phyloP scores from a whole-genome alignment of 2,797 vertebrate species.

The Fratercula arctica region DNA sequence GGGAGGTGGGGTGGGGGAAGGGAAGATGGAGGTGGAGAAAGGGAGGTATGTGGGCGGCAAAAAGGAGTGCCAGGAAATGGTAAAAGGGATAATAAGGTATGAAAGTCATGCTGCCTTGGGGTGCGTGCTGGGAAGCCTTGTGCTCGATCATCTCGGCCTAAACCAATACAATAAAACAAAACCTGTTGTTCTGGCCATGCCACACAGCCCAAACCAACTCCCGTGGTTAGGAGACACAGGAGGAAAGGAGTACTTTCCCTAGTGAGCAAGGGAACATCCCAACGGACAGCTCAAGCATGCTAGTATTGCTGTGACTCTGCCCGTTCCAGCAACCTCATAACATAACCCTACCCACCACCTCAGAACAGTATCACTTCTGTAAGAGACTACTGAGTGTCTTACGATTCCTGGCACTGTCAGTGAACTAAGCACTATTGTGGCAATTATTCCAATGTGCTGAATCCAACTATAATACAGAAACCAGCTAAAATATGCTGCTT shows the following conservation, averaged over 20 bases:
- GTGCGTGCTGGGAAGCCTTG: background rate
- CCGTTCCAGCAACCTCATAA: background rate
- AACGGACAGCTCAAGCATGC: background rate
- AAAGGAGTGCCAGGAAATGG: background rate
- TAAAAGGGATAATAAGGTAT: background rate
- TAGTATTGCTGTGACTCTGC: background rate
- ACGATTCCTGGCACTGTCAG: background rate
- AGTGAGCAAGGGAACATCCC: background rate
- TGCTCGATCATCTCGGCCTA: background rate
- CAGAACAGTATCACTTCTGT: background rate
- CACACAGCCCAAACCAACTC: background rate
- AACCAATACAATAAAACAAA: background rate
- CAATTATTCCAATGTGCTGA: background rate
- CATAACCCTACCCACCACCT: background rate
- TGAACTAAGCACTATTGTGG: background rate
- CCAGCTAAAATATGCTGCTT: background rate
- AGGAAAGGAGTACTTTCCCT: background rate
- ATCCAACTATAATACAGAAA: background rate
- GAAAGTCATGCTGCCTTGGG: background rate
- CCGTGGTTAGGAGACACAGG: background rate
- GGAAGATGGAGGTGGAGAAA: background rate
- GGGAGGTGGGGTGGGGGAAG: accelerated
- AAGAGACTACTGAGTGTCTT: background rate
- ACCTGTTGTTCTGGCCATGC: background rate
- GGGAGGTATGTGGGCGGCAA: background rate